phyloP scores from a whole-genome alignment of 1,140 invertebrate genomes.

The Cecropterus lyciades region DNA sequence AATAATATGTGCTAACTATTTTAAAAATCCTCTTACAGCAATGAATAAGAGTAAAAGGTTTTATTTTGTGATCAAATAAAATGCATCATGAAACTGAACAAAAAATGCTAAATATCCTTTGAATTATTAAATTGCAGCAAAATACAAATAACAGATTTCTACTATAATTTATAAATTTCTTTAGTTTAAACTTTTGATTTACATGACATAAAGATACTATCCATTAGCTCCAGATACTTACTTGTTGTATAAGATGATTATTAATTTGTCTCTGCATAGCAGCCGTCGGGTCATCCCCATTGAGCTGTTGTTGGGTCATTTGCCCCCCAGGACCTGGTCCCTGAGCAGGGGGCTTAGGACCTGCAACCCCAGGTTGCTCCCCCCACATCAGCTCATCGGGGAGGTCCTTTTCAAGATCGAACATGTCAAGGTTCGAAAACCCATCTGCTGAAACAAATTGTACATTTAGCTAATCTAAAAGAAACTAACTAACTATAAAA shows the following conservation, averaged over 20 bases:
- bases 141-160: too few species aligned
- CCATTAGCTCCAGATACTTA: constrained; percentile 71
- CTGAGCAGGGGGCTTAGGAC: constrained; percentile 89
- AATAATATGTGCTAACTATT: too few species aligned
- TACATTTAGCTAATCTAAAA: neutral
- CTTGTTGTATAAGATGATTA: constrained; percentile 88
- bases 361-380: constrained; percentile 85
- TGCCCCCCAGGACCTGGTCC: constrained; percentile 89
- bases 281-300: constrained; percentile 86
- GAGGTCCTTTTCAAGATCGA: constrained; percentile 95
- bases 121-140: too few species aligned
- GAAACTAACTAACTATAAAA: too few species aligned
- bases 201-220: neutral
- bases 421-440: constrained; percentile 92
- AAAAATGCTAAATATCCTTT: too few species aligned
- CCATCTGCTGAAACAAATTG: constrained; percentile 84
- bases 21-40: too few species aligned
- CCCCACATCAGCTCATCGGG: constrained; percentile 96
- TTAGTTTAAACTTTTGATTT: too few species aligned
- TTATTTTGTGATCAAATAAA: too few species aligned
- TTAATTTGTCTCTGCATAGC: constrained; percentile 87
- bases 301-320: constrained; percentile 85
- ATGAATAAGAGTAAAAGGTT: too few species aligned
- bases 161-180: too few species aligned
- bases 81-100: too few species aligned